phyloP scores from a whole-genome alignment of 1,140 invertebrate species.

The Zaprionus ghesquierei region DNA sequence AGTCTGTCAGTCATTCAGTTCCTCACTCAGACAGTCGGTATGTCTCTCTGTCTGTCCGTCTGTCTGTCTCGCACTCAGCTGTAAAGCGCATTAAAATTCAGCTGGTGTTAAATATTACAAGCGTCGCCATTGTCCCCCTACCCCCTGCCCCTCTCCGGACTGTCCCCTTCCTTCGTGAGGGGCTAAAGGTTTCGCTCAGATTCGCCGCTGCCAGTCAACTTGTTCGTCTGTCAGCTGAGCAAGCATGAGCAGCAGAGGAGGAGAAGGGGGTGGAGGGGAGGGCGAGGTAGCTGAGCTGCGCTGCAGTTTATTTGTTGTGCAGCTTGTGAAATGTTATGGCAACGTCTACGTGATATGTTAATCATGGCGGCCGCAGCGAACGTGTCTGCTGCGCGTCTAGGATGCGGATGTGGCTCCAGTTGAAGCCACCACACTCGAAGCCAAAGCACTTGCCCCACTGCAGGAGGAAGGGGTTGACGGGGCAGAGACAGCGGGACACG shows the following conservation, averaged over 20 bases:
- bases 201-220: slow-evolving; percentile 71
- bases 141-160: background rate
- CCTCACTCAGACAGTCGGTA: slow-evolving; percentile 13
- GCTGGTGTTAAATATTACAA: slow-evolving; percentile 79
- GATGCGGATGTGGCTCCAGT: slow-evolving; percentile 54
- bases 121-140: slow-evolving; percentile 19
- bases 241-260: background rate
- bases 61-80: slow-evolving; percentile 23
- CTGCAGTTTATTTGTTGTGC: slow-evolving; percentile 42
- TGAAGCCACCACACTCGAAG: background rate
- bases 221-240: slow-evolving; percentile 31
- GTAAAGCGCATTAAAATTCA: slow-evolving; percentile 75
- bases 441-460: slow-evolving; percentile 22
- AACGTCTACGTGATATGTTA: slow-evolving; percentile 75
- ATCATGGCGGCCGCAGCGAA: slow-evolving; percentile 42
- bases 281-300: slow-evolving; percentile 24
- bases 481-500: background rate
- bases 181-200: slow-evolving; percentile 65
- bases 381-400: slow-evolving; percentile 45
- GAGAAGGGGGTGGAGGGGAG: background rate
- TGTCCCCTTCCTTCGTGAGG: slow-evolving; percentile 1
- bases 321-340: slow-evolving; percentile 70
- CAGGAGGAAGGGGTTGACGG: background rate
- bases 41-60: background rate
- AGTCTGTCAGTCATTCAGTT: slow-evolving; percentile 6